These are phyloP conservation scores for Acleris cristana DNA, from an alignment of 2,888 invertebrate species.

Conservation along the genomic window DNA sequence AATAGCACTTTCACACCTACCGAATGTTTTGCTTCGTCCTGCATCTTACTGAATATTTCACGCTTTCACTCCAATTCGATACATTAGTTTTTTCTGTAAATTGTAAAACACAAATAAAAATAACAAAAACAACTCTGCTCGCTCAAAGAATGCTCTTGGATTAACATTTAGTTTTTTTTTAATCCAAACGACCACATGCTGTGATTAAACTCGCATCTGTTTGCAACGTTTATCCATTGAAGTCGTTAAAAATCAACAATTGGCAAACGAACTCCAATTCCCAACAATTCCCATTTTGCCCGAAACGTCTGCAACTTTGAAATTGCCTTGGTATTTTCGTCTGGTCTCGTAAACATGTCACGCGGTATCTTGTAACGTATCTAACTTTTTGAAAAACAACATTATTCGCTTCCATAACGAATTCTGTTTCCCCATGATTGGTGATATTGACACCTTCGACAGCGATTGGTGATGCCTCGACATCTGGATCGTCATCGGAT, in stretches of 20 bases:
- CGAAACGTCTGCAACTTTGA: slow-evolving; percentile 3
- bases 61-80: slow-evolving; percentile 33
- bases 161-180: slow-evolving; percentile 20
- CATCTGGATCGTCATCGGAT: slow-evolving; percentile 47
- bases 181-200: slow-evolving; percentile 24
- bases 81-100: slow-evolving; percentile 28
- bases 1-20: slow-evolving; percentile 2
- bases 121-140: slow-evolving; percentile 9
- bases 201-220: slow-evolving; percentile 25
- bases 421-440: slow-evolving; percentile 18
- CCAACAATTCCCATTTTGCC: slow-evolving; percentile 10
- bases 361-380: slow-evolving; percentile 3
- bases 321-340: slow-evolving; percentile 7
- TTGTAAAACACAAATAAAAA: slow-evolving; percentile 25
- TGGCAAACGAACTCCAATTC: slow-evolving; percentile 24
- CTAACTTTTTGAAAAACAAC: slow-evolving; percentile 12
- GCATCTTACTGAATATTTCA: slow-evolving; percentile 18
- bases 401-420: background rate
- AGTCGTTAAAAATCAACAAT: slow-evolving; percentile 19
- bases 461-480: slow-evolving; percentile 28
- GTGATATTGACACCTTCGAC: slow-evolving; percentile 5
- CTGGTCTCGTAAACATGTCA: slow-evolving; percentile 19
- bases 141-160: slow-evolving; percentile 1
- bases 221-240: slow-evolving; percentile 12
- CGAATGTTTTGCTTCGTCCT: slow-evolving; percentile 15